These are phyloP conservation scores for Drosophila birchii DNA, from an alignment of 2,888 invertebrate genomes.

Conservation along the genomic window DNA sequence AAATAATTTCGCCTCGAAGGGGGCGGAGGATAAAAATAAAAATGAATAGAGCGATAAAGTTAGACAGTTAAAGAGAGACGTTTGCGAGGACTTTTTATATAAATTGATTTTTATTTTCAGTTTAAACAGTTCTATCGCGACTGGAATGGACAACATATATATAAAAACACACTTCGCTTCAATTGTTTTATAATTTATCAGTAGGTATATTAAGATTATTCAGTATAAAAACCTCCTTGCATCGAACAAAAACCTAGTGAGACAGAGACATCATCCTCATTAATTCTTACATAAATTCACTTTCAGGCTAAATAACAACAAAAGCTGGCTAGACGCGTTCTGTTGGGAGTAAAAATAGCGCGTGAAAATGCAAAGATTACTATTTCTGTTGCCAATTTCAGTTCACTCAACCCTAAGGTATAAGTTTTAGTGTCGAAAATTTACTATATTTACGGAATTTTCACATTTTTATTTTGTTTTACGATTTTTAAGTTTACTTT, in stretches of 20 bases:
- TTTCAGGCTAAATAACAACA: conserved; percentile 62
- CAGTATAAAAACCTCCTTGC: conserved; percentile 65
- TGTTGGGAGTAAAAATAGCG: conserved; percentile 21
- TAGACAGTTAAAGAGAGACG: conserved; percentile 34
- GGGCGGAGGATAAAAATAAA: conserved; percentile 29
- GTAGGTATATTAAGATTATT: conserved; percentile 61
- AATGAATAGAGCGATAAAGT: conserved; percentile 26
- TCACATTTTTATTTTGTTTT: conserved; percentile 33
- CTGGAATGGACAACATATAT: conserved; percentile 68
- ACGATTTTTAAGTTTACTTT: conserved; percentile 32
- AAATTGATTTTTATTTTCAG: conserved; percentile 54
- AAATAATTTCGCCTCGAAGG: conserved; percentile 27
- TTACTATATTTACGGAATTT: conserved; percentile 71
- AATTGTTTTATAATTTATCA: conserved; percentile 59
- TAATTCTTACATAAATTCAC: conserved; percentile 51
- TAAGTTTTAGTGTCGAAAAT: conserved; percentile 47
- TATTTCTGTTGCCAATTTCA: conserved; percentile 47
- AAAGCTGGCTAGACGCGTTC: conserved; percentile 31
- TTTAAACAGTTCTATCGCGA: conserved; percentile 67
- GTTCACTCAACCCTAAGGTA: conserved; percentile 38
- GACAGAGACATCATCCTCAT: conserved; percentile 16
- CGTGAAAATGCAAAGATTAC: conserved; percentile 41
- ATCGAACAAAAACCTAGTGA: conserved; percentile 50
- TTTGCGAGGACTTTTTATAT: conserved; percentile 36
- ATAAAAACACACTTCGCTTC: conserved; percentile 56